These are phyloP conservation scores for Malaclemys terrapin DNA, from an alignment of 2,113 vertebrate genomes.

Conservation along the genomic window DNA sequence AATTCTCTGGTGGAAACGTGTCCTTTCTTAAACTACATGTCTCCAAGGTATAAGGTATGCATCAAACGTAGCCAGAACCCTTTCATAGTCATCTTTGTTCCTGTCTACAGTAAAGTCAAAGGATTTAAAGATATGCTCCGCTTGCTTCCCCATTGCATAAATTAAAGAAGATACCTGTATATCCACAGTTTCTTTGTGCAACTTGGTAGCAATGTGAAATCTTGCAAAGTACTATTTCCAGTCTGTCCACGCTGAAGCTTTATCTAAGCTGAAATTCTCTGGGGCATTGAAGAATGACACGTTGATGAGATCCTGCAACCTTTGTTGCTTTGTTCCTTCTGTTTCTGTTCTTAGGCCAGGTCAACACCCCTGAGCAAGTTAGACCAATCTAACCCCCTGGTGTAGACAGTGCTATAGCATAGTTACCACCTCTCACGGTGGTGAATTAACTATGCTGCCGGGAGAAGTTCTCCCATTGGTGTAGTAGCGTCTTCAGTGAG, in stretches of 20 bases:
- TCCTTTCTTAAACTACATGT: no score
- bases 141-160: not conserved
- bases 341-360: not conserved
- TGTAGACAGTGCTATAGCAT: not conserved
- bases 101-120: not conserved
- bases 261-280: not conserved
- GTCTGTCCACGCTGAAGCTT: not conserved
- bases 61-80: not conserved
- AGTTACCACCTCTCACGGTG: not conserved
- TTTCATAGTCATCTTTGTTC: not conserved
- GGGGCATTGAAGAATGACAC: not conserved
- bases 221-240: not conserved
- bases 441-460: not conserved
- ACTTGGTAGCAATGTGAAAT: not conserved
- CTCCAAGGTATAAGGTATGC: no score
- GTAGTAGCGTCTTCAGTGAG: not conserved
- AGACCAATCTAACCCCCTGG: not conserved
- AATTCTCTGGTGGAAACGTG: not conserved
- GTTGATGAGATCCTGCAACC: not conserved
- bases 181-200: not conserved
- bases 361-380: not conserved
- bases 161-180: not conserved
- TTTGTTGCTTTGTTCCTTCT: not conserved
- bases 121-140: no score
- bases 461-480: not conserved